Conservation (phyloP, 2,797 vertebrate genomes). For the Takifugu ocellatus region DNA sequence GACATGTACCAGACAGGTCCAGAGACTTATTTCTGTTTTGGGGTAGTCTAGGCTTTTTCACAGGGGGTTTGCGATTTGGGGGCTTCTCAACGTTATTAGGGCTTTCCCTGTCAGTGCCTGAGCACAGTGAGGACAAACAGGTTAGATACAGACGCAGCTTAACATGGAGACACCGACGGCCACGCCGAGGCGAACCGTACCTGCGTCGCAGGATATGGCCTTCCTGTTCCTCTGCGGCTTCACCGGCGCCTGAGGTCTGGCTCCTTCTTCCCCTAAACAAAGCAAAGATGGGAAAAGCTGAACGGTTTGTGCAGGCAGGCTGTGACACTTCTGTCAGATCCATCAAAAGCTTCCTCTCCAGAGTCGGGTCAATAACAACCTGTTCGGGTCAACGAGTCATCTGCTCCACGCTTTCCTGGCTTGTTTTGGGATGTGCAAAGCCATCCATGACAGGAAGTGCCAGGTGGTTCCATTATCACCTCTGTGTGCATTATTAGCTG, state of each 20-base stretch:
- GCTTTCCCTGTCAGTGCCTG: constrained; percentile 77
- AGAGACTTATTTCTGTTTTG: constrained; percentile 79
- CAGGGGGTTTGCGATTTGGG: constrained; percentile 76
- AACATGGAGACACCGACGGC: neutral
- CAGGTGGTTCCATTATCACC: no score
- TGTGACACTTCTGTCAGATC: no score
- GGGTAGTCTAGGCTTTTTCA: constrained; percentile 80
- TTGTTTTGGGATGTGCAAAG: no score
- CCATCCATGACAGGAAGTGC: no score
- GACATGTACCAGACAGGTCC: constrained; percentile 76
- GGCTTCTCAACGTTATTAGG: constrained; percentile 77
- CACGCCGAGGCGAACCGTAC: constrained; percentile 35
- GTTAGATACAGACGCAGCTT: neutral
- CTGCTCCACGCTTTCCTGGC: no score
- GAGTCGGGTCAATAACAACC: no score
- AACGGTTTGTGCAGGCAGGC: no score
- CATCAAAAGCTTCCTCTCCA: no score
- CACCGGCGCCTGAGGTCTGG: constrained; percentile 77
- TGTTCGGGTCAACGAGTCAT: no score
- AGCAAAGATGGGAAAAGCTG: neutral
- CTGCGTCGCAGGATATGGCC: constrained; percentile 85
- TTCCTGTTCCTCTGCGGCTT: constrained; percentile 87
- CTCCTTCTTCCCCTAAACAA: constrained; percentile 70
- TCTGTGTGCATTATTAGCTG: no score
- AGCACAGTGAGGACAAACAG: constrained; percentile 58